Conservation (phyloP, 2,113 vertebrate genomes). For the Ophthalmolycus amberensis region DNA sequence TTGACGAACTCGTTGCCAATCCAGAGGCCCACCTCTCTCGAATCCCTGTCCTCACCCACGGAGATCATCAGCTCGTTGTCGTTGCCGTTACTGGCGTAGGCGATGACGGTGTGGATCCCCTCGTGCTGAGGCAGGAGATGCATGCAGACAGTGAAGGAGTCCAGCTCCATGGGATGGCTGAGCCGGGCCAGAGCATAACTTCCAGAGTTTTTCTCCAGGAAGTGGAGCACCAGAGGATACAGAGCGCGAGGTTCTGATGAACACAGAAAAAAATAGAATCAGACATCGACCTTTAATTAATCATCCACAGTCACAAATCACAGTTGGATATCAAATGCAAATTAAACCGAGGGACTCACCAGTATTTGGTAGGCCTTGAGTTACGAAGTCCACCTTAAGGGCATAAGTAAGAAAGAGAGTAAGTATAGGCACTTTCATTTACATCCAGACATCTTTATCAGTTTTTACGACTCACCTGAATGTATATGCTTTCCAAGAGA, state of each 20-base stretch:
- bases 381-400: constrained; percentile 51
- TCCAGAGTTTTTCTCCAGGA: constrained; percentile 74
- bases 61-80: constrained; percentile 85
- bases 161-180: constrained; percentile 74
- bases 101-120: constrained; percentile 80
- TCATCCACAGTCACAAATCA: not conserved
- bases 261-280: constrained; percentile 15
- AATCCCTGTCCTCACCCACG: constrained; percentile 54
- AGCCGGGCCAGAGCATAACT: constrained; percentile 80
- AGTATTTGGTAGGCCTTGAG: constrained; percentile 33
- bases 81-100: constrained; percentile 79
- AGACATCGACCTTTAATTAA: not conserved
- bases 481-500: constrained; percentile 77
- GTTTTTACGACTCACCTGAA: constrained; percentile 58
- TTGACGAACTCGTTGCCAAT: constrained; percentile 83
- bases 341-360: constrained; percentile 51
- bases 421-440: not conserved
- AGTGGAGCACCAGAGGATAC: constrained; percentile 84
- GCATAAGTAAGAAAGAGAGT: not conserved
- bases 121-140: constrained; percentile 61
- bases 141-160: constrained; percentile 85
- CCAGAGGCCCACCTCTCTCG: constrained; percentile 80
- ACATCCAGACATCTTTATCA: not conserved
- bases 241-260: constrained; percentile 64
- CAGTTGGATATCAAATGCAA: not conserved